Conservation (phyloP, 1,140 invertebrate species). For the Leptopilina clavipes region DNA sequence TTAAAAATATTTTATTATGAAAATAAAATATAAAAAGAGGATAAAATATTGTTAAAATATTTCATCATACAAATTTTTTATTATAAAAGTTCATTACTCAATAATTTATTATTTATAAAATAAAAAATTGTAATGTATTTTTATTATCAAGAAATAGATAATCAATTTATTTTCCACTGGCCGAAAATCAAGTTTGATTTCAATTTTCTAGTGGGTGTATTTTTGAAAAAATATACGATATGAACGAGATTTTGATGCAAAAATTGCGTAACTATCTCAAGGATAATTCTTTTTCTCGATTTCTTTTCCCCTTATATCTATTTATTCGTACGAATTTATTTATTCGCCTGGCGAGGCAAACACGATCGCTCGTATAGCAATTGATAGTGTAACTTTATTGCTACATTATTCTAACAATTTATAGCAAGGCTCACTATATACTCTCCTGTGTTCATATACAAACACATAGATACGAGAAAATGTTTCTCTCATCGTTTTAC, state of each 20-base stretch:
- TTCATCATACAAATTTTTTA: no score
- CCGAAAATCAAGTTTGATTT: no score
- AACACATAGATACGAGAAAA: constrained; percentile 5
- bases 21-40: no score
- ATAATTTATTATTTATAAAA: no score
- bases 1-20: no score
- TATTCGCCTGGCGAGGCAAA: constrained; percentile 37
- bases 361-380: constrained; percentile 42
- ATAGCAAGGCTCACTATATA: constrained; percentile 11
- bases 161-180: no score
- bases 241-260: constrained; percentile 17
- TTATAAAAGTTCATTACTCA: no score
- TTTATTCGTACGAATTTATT: constrained; percentile 37
- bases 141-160: no score
- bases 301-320: neutral
- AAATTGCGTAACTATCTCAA: constrained; percentile 39
- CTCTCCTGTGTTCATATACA: neutral
- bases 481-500: neutral
- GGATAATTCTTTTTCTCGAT: constrained; percentile 31
- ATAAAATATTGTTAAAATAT: no score
- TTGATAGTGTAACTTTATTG: constrained; percentile 43
- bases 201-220: no score
- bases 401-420: constrained; percentile 45
- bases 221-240: constrained; percentile 14
- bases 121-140: no score